phyloP scores from a whole-genome alignment of 1,140 invertebrate species.

The Leptopilina boulardi region DNA sequence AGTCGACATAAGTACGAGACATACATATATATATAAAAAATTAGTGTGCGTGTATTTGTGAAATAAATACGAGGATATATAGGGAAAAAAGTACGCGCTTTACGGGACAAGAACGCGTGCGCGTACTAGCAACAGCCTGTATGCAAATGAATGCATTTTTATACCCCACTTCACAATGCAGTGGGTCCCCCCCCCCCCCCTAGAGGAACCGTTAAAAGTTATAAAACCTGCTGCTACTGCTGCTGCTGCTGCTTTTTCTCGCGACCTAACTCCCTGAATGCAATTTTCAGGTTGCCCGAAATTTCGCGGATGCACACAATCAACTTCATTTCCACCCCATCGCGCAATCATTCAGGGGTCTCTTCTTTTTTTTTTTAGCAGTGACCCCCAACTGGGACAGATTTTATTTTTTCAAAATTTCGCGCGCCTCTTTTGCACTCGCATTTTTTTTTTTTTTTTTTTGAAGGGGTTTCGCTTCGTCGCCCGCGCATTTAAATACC shows the following conservation, averaged over 20 bases:
- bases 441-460: no score
- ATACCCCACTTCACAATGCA: constrained; percentile 63
- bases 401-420: not conserved
- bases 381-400: constrained; percentile 5
- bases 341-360: not conserved
- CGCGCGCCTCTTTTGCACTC: not conserved
- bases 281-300: constrained; percentile 56
- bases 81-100: constrained; percentile 39
- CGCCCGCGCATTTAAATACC: constrained; percentile 4
- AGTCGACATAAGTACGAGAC: constrained; percentile 35
- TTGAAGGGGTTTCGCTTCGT: constrained; percentile 11
- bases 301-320: constrained; percentile 45
- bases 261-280: constrained; percentile 46
- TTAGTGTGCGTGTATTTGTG: constrained; percentile 39
- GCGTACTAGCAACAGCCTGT: constrained; percentile 66
- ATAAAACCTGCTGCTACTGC: constrained; percentile 68
- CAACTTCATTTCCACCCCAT: constrained; percentile 42
- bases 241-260: not conserved
- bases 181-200: constrained; percentile 48
- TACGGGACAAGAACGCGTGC: constrained; percentile 57
- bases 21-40: not conserved
- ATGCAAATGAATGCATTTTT: constrained; percentile 75
- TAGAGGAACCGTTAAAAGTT: constrained; percentile 72
- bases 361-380: not conserved
- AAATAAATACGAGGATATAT: constrained; percentile 21